Evolutionary conservation across 2,113 vertebrate species (phyloP), one percentile per base, ranked within the genome.

Genomic region (Empidonax alnorum): DNA sequence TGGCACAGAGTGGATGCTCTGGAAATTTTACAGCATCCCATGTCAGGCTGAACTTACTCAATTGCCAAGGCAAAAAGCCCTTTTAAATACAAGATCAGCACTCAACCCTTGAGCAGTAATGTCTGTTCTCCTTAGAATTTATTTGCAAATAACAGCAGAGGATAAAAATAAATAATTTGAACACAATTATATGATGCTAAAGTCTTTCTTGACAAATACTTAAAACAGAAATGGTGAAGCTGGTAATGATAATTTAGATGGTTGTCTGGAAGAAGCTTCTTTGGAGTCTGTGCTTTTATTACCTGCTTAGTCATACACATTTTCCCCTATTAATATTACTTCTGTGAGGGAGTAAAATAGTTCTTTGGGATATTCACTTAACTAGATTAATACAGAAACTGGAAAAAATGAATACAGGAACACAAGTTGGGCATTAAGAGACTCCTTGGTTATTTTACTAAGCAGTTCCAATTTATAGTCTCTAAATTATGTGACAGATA

Each of bases 81-180:
- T 76, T 87, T 84, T 44, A 92, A 87, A 74, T 27, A 73, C 35
- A 86, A 67, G 83, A 92, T 84, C 69, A 96, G 88, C 76, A 87
- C 84, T 92, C 89, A 91, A 76, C 24, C 83, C 69, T 92, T 71
- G 37, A 92, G 71, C 68, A 61, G 65, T 59, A 89, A 91, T 0
- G n/a, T 89, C 84, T 94, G 82, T 86, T 93, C 84, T 84, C 79
- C 89, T 93, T 77, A 89, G 89, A 86, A 76, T 79, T 83, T 91
- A 94, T 86, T 68, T 87, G 53, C 81, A 95, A 81, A 80, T 90
- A 89, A 85, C 56, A 93, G 72, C 59, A 91, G 42, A 90, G n/a
- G 53, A 83, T 96, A 92, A 89, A 96, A 94, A 90, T 77, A 96
- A 93, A 93, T 93, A 94, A 87, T 71, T 84, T 94, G 56, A 95